Base-by-base conservation (phyloP, 2,888 invertebrate genomes). In the Parochlus steinenii region DNA sequence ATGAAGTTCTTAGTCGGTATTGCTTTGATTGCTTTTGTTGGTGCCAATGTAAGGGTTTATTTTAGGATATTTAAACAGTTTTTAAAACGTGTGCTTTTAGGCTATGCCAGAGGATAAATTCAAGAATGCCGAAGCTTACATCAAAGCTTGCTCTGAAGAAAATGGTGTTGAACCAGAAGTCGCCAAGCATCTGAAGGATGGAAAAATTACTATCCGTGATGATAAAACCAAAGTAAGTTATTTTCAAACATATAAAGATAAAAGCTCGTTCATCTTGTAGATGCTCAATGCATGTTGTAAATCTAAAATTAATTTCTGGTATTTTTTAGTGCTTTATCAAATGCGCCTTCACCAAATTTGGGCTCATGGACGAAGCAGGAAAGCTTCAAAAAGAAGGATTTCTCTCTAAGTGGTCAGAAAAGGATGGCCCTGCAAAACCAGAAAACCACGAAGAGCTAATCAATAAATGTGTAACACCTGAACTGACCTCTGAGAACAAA, bases 331-430 rank as follows among this genome's bases (percentile, higher is more conserved):
- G 56, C 39, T 53, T 55, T 24, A 40, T 48, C 20, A 50, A 51
- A 29, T 56, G 56, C 15, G 50, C 54, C 45, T 42, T 56, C 30
- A 54, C 55, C 30, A 31, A 50, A 38, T 3, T 22, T 3, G 54
- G 51, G 5, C 40, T 50, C 10, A 1, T 52, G 2, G 44, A 34
- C 25, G 46, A 53, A 37, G 20, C 14, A 3, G 53, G 51, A 3
- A 42, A 45, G 32, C 12, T 54, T 7, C 46, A 52, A 23, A 36
- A 46, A 5, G 47, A 41, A 10, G 33, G 30, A 22, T 41, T 37
- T 31, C 22, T 43, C 1, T 30, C 33, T 2, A 20, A 14, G 5
- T 19, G 20, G 22, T 12, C 14, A 15, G 19, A 18, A 8, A 10
- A 10, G 3, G 14, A 15, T 6, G 17, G n/a, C n/a, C n/a, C 7